These are phyloP conservation scores for Labeo catla DNA, from an alignment of 2,113 vertebrate species.

Conservation along the genomic window DNA sequence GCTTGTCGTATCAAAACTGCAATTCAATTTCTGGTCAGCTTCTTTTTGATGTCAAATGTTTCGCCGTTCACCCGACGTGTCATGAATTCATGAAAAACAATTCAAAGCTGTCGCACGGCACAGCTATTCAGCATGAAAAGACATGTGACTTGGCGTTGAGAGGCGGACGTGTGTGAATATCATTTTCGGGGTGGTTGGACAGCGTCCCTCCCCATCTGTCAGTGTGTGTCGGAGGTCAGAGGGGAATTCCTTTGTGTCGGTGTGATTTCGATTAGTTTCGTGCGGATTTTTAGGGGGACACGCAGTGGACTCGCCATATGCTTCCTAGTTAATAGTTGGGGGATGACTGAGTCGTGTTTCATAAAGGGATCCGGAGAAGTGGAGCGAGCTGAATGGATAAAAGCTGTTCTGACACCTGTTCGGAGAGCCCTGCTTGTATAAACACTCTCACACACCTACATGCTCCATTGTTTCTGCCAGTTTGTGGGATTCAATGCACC, in stretches of 20 bases:
- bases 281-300: neutral
- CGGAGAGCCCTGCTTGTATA: slow-evolving; percentile 15
- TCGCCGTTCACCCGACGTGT: slow-evolving; percentile 5
- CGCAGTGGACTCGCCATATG: slow-evolving; percentile 42
- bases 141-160: slow-evolving; percentile 4
- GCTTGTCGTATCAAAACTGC: slow-evolving; percentile 15
- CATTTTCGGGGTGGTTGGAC: slow-evolving; percentile 39
- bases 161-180: neutral
- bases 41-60: slow-evolving; percentile 42
- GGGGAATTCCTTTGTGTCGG: slow-evolving; percentile 39
- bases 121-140: neutral
- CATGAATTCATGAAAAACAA: slow-evolving; percentile 13
- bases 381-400: slow-evolving; percentile 15
- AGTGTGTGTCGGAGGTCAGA: slow-evolving; percentile 21
- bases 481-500: slow-evolving; percentile 42
- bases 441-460: slow-evolving; percentile 38
- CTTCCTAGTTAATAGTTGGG: slow-evolving; percentile 41
- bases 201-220: slow-evolving; percentile 33
- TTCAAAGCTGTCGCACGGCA: slow-evolving; percentile 10
- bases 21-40: slow-evolving; percentile 31
- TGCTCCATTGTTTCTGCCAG: slow-evolving; percentile 35
- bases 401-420: slow-evolving; percentile 52
- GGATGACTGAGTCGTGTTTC: slow-evolving; percentile 45
- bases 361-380: slow-evolving; percentile 38
- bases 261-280: slow-evolving; percentile 15